These are phyloP conservation scores for Falco novaeseelandiae DNA, from an alignment of 2,797 vertebrate species.

Conservation along the genomic window DNA sequence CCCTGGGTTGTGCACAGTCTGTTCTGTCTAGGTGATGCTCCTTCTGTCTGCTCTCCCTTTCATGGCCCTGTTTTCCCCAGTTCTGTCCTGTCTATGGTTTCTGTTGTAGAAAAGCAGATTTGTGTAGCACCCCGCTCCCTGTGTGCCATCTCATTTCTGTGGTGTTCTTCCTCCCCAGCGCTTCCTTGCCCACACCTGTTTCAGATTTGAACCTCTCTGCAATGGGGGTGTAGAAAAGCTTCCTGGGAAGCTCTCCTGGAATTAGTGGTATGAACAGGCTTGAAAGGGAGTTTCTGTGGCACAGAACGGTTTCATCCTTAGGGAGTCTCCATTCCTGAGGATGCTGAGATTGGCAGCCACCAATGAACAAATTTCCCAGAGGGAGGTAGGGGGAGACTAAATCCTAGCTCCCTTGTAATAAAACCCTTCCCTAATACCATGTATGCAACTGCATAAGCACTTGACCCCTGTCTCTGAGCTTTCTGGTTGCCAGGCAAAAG, in stretches of 20 bases:
- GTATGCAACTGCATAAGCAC: neutral
- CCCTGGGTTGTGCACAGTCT: neutral
- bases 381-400: neutral
- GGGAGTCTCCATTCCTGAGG: neutral
- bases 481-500: neutral
- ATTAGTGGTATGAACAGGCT: neutral
- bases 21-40: neutral
- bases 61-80: constrained; percentile 7
- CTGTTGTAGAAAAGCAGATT: constrained; percentile 38
- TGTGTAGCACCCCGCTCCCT: neutral
- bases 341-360: neutral
- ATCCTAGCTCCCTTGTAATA: neutral
- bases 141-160: neutral
- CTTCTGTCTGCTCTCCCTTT: neutral
- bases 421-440: neutral
- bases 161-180: neutral
- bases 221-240: neutral
- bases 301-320: neutral
- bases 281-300: neutral
- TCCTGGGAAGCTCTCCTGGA: neutral
- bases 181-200: constrained; percentile 38
- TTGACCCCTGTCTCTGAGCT: neutral
- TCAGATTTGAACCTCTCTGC: constrained; percentile 30
- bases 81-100: constrained; percentile 13
- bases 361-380: neutral